phyloP scores from a whole-genome alignment of 2,113 vertebrate genomes.

The Thamnophis sirtalis region DNA sequence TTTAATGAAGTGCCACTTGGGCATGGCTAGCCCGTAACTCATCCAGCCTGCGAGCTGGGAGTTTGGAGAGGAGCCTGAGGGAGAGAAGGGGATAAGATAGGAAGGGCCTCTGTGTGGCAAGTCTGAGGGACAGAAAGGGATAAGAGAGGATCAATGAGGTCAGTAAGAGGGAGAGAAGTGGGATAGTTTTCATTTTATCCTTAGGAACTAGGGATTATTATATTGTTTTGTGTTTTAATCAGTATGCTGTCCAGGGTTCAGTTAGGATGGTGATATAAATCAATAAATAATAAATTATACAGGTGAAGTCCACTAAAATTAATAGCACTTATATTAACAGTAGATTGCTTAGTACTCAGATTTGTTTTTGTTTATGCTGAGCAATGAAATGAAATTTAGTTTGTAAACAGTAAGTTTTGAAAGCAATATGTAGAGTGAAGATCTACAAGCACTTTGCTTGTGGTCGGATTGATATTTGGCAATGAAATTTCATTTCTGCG shows the following conservation, averaged over 20 bases:
- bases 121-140: too few species aligned
- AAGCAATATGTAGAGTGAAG: not conserved
- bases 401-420: not conserved
- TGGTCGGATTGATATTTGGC: not conserved
- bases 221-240: not conserved
- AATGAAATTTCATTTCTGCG: too few species aligned
- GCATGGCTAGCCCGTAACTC: too few species aligned
- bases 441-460: not conserved
- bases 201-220: not conserved
- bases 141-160: too few species aligned
- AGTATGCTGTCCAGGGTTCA: not conserved
- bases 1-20: not conserved
- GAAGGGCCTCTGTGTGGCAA: too few species aligned
- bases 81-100: too few species aligned
- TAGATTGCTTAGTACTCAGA: not conserved
- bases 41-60: too few species aligned
- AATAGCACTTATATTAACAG: not conserved
- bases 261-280: not conserved
- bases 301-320: not conserved
- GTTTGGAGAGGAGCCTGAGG: too few species aligned
- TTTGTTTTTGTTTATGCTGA: not conserved
- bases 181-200: not conserved
- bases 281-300: not conserved
- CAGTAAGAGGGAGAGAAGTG: too few species aligned
- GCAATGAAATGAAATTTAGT: not conserved